These are phyloP conservation scores for Hypercompe scribonia DNA, from an alignment of 2,888 invertebrate genomes.

Conservation along the genomic window DNA sequence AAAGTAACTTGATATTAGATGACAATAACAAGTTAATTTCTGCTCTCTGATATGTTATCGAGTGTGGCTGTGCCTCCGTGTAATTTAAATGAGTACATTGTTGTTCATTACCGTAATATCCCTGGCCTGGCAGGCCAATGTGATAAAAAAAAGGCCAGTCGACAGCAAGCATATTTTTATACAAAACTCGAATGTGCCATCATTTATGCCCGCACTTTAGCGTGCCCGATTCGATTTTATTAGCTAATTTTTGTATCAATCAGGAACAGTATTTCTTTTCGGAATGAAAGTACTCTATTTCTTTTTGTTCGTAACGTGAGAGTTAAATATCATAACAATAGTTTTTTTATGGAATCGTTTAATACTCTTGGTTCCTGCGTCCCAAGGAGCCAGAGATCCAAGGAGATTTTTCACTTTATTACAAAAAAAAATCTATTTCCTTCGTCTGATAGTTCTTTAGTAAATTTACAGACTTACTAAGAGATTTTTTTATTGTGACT, in stretches of 20 bases:
- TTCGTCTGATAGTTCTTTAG: no score
- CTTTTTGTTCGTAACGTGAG: no score
- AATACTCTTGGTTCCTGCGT: no score
- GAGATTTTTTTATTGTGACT: no score
- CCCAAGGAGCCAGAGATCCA: no score
- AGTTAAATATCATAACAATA: no score
- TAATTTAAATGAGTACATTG: slow-evolving; percentile 35
- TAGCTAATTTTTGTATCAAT: neutral
- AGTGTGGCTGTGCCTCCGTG: slow-evolving; percentile 39
- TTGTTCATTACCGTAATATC: slow-evolving; percentile 45
- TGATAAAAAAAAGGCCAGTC: slow-evolving; percentile 20
- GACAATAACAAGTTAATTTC: slow-evolving; percentile 49
- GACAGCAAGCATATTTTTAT: slow-evolving; percentile 4
- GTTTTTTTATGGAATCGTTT: no score
- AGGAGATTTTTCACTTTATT: no score
- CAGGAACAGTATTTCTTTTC: no score
- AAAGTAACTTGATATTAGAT: slow-evolving; percentile 57
- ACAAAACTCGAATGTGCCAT: neutral
- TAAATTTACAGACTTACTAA: no score
- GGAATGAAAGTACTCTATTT: no score
- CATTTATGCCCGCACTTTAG: neutral
- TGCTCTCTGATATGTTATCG: slow-evolving; percentile 53
- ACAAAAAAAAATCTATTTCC: no score
- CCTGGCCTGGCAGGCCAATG: slow-evolving; percentile 52
- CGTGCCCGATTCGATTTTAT: neutral